Percentiles rank a stretch among this genome's conserved stretches.
These are phyloP conservation scores for Zoanthus sociatus DNA, from an alignment of 92 coral and sea anemone genomes.

Conservation along the genomic window DNA sequence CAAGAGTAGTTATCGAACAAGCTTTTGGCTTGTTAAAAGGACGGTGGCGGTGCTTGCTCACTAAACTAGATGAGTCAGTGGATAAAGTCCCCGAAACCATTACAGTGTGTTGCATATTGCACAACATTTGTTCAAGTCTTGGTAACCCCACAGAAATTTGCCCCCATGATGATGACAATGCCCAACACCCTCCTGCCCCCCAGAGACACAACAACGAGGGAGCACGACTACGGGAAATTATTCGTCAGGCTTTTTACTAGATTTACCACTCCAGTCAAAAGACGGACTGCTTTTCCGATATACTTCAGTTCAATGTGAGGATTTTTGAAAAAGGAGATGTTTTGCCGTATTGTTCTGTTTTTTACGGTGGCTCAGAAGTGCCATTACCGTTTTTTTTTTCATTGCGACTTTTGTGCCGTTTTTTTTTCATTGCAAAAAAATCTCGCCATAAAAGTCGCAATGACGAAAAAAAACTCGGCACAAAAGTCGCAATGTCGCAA, in stretches of 20 bases:
- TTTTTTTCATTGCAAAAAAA: not conserved
- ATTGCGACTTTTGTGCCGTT: too few relatives aligned
- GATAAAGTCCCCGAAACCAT: slow-evolving; percentile 50
- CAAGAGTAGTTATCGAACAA: slow-evolving; percentile 54
- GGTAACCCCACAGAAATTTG: slow-evolving; percentile 31
- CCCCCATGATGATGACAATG: slow-evolving; percentile 43
- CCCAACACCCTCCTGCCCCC: slow-evolving; percentile 49
- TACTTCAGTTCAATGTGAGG: slow-evolving; percentile 21
- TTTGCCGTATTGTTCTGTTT: slow-evolving; percentile 24
- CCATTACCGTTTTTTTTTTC: not conserved
- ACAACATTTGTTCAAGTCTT: slow-evolving; percentile 45
- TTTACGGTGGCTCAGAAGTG: not conserved
- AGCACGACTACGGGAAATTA: slow-evolving; percentile 48
- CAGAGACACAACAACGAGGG: slow-evolving; percentile 58
- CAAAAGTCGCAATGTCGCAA: too few relatives aligned
- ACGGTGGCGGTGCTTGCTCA: slow-evolving; percentile 45
- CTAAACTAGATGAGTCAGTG: slow-evolving; percentile 48
- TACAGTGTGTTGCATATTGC: slow-evolving; percentile 52
- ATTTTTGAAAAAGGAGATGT: slow-evolving; percentile 21
- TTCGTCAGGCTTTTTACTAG: slow-evolving; percentile 32
- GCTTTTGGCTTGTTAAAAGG: slow-evolving; percentile 22
- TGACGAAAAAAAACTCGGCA: too few relatives aligned
- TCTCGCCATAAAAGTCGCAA: not conserved
- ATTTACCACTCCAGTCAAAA: slow-evolving; percentile 25
- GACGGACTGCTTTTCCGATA: slow-evolving; percentile 10